These are phyloP conservation scores for Venturia canescens DNA, from an alignment of 1,140 invertebrate species.

Conservation along the genomic window DNA sequence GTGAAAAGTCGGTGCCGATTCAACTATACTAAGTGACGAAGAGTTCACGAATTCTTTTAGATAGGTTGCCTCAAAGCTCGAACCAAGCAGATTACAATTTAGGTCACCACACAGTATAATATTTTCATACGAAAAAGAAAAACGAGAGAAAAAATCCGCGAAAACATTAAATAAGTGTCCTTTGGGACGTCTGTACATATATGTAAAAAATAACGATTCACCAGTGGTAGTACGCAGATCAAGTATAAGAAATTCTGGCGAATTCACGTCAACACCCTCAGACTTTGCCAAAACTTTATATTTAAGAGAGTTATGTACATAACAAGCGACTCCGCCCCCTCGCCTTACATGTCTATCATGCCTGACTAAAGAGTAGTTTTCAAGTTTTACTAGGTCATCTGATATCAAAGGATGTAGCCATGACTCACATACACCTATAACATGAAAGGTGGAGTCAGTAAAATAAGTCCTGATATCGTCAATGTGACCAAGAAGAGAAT, in stretches of 20 bases:
- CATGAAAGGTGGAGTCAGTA: not conserved
- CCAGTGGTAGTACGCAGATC: not conserved
- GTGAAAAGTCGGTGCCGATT: not conserved
- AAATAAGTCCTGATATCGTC: not conserved
- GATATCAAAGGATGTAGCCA: not conserved
- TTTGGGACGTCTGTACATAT: constrained; percentile 10
- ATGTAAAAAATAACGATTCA: not conserved
- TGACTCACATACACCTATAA: not conserved
- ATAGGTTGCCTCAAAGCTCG: not conserved
- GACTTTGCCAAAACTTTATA: not conserved
- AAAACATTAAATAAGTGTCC: not conserved
- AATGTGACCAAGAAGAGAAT: not conserved
- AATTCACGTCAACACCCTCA: not conserved
- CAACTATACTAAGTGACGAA: not conserved
- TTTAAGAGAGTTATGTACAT: not conserved
- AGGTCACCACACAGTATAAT: constrained; percentile 7
- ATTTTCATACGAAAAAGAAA: not conserved
- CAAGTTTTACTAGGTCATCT: not conserved
- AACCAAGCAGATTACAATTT: constrained; percentile 16
- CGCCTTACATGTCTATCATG: not conserved
- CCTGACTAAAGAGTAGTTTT: not conserved
- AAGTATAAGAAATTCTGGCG: not conserved
- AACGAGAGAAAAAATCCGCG: not conserved
- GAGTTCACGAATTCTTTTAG: not conserved
- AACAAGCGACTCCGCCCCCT: not conserved